Percentiles rank a stretch among this genome's conserved stretches.
Conservation (phyloP, 2,888 invertebrate genomes). For the Drosophila crucigera region DNA sequence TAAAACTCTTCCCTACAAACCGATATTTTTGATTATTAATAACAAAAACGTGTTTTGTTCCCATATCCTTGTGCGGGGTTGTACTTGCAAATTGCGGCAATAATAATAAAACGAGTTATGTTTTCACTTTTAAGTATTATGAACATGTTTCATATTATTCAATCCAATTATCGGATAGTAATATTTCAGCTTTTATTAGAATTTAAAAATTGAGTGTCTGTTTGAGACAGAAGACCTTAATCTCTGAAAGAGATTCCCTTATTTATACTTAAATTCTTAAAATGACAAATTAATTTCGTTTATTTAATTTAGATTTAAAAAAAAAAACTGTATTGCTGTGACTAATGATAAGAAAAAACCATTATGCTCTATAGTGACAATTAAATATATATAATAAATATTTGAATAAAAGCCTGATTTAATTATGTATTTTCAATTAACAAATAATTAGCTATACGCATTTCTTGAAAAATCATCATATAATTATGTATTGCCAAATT, state of each 20-base stretch:
- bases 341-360: not conserved
- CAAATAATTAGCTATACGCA: not conserved
- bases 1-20: not conserved
- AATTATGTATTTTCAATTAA: not conserved
- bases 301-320: not conserved
- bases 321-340: not conserved
- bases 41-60: not conserved
- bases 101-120: not conserved
- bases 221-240: not conserved
- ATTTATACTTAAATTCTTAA: not conserved
- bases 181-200: not conserved
- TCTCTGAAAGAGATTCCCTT: not conserved
- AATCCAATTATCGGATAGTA: not conserved
- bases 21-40: not conserved
- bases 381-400: not conserved
- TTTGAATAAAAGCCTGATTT: not conserved
- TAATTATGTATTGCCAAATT: not conserved
- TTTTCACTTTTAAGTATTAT: not conserved
- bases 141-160: not conserved
- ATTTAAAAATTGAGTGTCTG: not conserved
- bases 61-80: fast-evolving
- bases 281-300: not conserved
- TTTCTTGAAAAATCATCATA: not conserved
- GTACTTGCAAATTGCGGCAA: not conserved
- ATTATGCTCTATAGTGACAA: too few species aligned